A percentile compares a stretch with the other conserved stretches of the same genome.
Conservation (phyloP, 2,113 vertebrate species). For the Athene noctua region DNA sequence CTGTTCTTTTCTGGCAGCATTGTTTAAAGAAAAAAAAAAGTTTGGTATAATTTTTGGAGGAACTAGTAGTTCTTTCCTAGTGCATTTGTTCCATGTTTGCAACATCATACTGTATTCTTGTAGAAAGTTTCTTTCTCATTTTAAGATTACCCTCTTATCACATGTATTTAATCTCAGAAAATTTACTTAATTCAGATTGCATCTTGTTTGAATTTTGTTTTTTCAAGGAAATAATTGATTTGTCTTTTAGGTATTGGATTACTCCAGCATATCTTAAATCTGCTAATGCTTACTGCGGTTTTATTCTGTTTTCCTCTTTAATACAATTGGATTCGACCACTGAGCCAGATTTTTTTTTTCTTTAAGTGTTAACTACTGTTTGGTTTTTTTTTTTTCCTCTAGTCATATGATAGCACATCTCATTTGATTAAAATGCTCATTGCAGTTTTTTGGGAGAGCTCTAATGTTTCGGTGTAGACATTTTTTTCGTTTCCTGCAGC, state of each 20-base stretch:
- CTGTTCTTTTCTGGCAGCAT: background rate
- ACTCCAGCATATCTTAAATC: background rate
- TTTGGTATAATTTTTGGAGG: rapidly evolving
- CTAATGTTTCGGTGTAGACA: background rate
- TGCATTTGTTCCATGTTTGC: background rate
- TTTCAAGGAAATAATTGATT: background rate
- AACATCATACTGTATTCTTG: background rate
- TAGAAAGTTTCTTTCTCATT: background rate
- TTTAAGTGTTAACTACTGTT: background rate
- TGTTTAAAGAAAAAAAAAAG: background rate
- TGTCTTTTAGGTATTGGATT: background rate
- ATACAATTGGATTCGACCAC: background rate
- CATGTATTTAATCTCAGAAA: background rate
- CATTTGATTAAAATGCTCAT: background rate
- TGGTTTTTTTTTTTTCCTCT: background rate
- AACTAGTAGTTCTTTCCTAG: background rate
- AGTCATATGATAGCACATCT: background rate
- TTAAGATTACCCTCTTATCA: background rate
- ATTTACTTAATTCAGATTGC: background rate
- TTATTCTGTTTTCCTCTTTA: background rate
- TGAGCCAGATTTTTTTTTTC: background rate
- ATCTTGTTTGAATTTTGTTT: background rate
- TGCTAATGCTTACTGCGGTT: background rate
- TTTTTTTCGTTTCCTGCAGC: background rate
- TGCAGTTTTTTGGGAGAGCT: background rate